phyloP scores from a whole-genome alignment of 2,113 vertebrate species.

The Nothobranchius kuhntae region DNA sequence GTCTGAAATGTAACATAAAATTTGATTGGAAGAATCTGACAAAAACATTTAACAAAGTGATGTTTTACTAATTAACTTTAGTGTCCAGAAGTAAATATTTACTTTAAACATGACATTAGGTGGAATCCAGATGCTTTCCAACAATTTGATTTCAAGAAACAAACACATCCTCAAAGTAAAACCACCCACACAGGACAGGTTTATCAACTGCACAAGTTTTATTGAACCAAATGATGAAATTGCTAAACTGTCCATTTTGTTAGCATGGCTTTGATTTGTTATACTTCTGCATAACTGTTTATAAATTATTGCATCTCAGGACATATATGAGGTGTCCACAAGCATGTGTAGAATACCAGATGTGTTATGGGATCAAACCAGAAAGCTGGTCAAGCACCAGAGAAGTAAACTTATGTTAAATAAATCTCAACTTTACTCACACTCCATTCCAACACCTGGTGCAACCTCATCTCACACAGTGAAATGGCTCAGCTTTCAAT shows the following conservation, averaged over 20 bases:
- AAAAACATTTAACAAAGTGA: too few species aligned
- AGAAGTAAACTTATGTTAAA: not conserved
- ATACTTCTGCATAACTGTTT: slow-evolving; percentile 29
- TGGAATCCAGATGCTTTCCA: too few species aligned
- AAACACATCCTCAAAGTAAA: not conserved
- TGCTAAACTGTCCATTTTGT: slow-evolving; percentile 31
- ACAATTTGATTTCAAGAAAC: too few species aligned
- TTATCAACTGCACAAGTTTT: slow-evolving; percentile 50
- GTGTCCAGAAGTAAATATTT: too few species aligned
- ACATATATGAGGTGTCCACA: slow-evolving; percentile 26
- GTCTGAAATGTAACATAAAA: too few species aligned
- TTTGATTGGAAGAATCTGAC: too few species aligned
- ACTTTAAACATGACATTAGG: too few species aligned
- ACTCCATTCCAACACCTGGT: slow-evolving; percentile 8
- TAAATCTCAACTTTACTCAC: too few species aligned
- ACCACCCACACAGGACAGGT: slow-evolving; percentile 14
- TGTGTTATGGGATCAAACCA: not conserved
- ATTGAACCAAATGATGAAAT: slow-evolving; percentile 53
- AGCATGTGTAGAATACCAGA: slow-evolving; percentile 17
- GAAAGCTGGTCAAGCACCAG: slow-evolving; percentile 16
- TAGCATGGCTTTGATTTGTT: slow-evolving; percentile 45
- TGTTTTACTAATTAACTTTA: too few species aligned
- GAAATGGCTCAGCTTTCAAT: not conserved
- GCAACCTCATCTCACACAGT: slow-evolving; percentile 5
- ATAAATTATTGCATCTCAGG: slow-evolving; percentile 57